Percentiles rank a stretch among this genome's conserved stretches.
These are phyloP conservation scores for Lagopus leucura DNA, from an alignment of 2,113 vertebrate genomes.

Conservation along the genomic window DNA sequence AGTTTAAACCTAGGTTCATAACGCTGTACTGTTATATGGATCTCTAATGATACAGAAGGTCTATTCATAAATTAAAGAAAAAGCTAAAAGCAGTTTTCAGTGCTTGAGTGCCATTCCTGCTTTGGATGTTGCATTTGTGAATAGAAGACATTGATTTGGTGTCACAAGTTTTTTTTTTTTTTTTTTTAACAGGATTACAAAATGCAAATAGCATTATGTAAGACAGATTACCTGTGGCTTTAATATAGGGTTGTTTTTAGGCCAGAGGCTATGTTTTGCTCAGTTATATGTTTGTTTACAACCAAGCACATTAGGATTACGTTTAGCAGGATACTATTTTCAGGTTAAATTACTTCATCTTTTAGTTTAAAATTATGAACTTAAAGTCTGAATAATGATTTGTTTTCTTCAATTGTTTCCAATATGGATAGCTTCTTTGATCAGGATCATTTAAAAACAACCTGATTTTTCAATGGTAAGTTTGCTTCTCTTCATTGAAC, in stretches of 20 bases:
- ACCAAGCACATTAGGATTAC: conserved; percentile 5
- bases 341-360: background rate
- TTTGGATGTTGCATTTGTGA: conserved; percentile 17
- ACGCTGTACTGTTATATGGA: background rate
- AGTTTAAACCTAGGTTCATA: background rate
- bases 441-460: background rate
- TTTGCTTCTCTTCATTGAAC: background rate
- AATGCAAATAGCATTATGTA: conserved; percentile 67
- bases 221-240: conserved; percentile 67
- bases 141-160: conserved; percentile 54
- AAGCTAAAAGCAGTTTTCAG: background rate
- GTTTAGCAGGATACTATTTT: conserved; percentile 21
- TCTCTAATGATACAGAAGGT: background rate
- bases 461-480: background rate
- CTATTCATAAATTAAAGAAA: background rate
- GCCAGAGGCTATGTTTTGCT: conserved; percentile 52
- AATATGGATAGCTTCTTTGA: background rate
- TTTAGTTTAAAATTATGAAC: background rate
- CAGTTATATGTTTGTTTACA: conserved; percentile 33
- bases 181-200: conserved; percentile 58
- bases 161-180: conserved; percentile 59
- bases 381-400: conserved; percentile 5
- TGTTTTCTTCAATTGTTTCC: background rate
- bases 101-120: background rate
- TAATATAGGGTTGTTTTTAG: conserved; percentile 59